Conservation (phyloP, 2,888 invertebrate genomes). For the Drosophila planitibia region DNA sequence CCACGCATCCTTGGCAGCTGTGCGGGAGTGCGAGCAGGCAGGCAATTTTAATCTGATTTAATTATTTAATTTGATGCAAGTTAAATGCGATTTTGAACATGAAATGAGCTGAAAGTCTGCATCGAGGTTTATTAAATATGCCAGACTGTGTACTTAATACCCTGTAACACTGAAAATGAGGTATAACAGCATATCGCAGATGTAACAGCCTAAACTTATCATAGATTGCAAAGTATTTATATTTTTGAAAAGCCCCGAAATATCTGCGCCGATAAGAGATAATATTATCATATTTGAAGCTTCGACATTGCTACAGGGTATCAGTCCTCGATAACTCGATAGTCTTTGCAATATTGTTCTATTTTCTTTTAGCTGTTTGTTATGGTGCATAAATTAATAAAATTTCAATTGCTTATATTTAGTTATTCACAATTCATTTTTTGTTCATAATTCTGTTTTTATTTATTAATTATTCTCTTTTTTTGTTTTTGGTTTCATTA, state of each 20-base stretch:
- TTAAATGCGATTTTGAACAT: conserved; percentile 50
- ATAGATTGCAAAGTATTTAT: neutral
- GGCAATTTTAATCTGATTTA: conserved; percentile 68
- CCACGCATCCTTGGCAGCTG: neutral
- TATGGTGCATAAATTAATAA: conserved; percentile 56
- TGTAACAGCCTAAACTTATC: neutral
- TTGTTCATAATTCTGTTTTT: conserved; percentile 14
- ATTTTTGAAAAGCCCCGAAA: neutral
- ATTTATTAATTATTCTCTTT: conserved; percentile 8
- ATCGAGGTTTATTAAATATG: conserved; percentile 57
- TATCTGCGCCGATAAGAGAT: neutral
- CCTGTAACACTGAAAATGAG: neutral
- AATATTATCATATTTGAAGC: neutral
- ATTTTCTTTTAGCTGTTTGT: conserved; percentile 14
- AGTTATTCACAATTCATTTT: conserved; percentile 52
- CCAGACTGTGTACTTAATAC: conserved; percentile 11
- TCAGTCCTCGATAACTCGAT: neutral
- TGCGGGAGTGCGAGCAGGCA: conserved; percentile 30
- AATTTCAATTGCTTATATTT: conserved; percentile 49
- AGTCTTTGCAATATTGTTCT: neutral
- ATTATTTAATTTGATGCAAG: conserved; percentile 71
- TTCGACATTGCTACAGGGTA: neutral
- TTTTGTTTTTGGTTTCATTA: conserved; percentile 4
- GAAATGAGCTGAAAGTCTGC: conserved; percentile 38
- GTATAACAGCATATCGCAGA: neutral